Evolutionary conservation across 2,888 invertebrate species (phyloP).

Genomic region (Gastrophysa polygoni): DNA sequence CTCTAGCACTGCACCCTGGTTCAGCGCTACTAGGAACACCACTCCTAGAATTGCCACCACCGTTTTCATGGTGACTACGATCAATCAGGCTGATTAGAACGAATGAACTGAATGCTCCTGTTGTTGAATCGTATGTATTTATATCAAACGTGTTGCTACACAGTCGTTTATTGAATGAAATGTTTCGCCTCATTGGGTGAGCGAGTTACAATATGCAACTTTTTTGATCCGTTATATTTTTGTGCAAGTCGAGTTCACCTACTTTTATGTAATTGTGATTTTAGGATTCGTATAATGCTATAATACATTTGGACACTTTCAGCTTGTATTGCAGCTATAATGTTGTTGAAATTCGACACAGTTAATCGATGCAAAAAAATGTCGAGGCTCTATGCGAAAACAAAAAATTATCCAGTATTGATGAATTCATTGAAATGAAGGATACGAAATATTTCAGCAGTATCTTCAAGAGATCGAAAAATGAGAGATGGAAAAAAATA

Average conservation of each 20-base stretch:
- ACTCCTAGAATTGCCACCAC: conserved; percentile 49
- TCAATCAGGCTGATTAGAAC: conserved; percentile 20
- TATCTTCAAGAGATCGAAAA: no score
- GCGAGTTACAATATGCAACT: conserved; percentile 42
- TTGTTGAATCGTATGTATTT: conserved; percentile 41
- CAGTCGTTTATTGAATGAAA: conserved; percentile 30
- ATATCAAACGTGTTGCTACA: conserved; percentile 45
- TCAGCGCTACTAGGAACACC: conserved; percentile 36
- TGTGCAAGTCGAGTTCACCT: conserved; percentile 35
- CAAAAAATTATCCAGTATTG: no score
- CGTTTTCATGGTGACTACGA: conserved; percentile 44
- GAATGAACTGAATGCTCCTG: conserved; percentile 34
- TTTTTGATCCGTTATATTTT: conserved; percentile 37
- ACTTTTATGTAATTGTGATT: conserved; percentile 27
- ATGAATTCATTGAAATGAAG: no score
- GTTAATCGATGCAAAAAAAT: no score
- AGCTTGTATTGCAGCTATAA: background rate
- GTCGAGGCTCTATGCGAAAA: no score
- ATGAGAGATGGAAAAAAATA: no score
- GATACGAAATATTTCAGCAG: no score
- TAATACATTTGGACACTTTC: conserved; percentile 1
- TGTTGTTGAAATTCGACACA: background rate
- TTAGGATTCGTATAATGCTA: conserved; percentile 23
- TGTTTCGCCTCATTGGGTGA: conserved; percentile 51
- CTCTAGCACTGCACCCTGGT: conserved; percentile 32